Percentiles rank a stretch among this genome's conserved stretches.
phyloP scores from a whole-genome alignment of 2,797 vertebrate genomes.

The Leucoraja ocellata region DNA sequence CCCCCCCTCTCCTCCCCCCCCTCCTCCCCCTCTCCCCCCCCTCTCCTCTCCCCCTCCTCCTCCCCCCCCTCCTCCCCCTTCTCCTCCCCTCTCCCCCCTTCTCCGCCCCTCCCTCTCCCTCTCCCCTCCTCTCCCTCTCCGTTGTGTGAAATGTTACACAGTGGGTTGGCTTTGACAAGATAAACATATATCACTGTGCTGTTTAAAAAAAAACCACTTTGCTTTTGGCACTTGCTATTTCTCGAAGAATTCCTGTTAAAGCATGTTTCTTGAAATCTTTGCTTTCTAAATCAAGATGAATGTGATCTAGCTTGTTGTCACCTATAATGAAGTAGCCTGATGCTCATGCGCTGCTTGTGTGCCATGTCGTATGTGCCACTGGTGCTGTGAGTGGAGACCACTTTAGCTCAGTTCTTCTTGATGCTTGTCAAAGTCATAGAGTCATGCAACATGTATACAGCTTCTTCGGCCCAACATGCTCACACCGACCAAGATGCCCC shows the following conservation, averaged over 20 bases:
- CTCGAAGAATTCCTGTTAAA: background rate
- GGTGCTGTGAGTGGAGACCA: background rate
- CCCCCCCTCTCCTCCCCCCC: no score
- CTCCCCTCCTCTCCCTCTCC: no score
- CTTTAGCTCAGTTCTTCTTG: background rate
- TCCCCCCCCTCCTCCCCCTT: no score
- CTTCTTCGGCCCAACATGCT: no score
- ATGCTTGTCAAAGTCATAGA: background rate
- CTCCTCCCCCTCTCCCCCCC: no score
- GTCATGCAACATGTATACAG: no score
- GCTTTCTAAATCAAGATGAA: background rate
- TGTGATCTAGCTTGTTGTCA: background rate
- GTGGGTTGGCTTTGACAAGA: background rate
- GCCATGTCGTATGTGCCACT: background rate
- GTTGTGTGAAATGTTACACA: background rate
- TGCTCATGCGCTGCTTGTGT: background rate
- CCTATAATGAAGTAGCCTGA: background rate
- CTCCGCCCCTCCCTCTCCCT: no score
- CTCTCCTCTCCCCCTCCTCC: no score
- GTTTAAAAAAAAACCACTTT: background rate
- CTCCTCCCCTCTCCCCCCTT: no score
- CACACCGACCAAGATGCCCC: no score
- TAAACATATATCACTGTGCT: background rate
- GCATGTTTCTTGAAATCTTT: background rate
- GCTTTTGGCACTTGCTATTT: background rate